Conservation (phyloP, 2,797 vertebrate genomes). For the Peromyscus eremicus region DNA sequence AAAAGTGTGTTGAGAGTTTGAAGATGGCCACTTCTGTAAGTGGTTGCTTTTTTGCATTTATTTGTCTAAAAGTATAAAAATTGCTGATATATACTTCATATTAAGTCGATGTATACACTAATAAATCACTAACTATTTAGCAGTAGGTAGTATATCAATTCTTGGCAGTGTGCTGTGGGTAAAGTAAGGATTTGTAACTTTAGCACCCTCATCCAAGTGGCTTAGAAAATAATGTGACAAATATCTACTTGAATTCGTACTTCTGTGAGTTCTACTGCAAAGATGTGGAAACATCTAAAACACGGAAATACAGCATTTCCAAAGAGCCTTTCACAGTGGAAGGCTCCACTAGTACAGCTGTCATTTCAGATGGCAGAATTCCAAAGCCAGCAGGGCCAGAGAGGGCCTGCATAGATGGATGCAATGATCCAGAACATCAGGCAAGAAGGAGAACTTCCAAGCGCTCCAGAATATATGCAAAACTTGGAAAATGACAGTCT, state of each 20-base stretch:
- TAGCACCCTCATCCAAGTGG: conserved; percentile 1
- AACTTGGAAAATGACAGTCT: background rate
- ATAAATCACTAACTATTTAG: background rate
- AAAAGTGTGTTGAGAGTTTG: background rate
- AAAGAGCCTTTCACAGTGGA: background rate
- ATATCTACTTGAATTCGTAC: background rate
- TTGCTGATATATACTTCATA: background rate
- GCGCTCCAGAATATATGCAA: background rate
- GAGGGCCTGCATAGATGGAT: background rate
- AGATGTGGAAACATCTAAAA: conserved; percentile 5
- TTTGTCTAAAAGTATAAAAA: background rate
- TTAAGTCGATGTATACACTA: background rate
- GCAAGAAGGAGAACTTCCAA: background rate
- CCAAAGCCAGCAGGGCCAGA: background rate
- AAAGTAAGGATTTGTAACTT: background rate
- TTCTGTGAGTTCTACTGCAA: background rate
- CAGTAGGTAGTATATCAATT: background rate
- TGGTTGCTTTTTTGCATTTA: background rate
- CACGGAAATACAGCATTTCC: conserved; percentile 29
- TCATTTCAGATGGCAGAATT: background rate
- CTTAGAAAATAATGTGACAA: background rate
- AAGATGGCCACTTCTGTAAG: background rate
- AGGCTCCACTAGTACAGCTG: background rate
- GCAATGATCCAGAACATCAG: background rate
- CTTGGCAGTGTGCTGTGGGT: background rate